Percentiles rank a stretch among this genome's conserved stretches.
phyloP scores from a whole-genome alignment of 2,797 vertebrate species.

The Antennarius maculatus region DNA sequence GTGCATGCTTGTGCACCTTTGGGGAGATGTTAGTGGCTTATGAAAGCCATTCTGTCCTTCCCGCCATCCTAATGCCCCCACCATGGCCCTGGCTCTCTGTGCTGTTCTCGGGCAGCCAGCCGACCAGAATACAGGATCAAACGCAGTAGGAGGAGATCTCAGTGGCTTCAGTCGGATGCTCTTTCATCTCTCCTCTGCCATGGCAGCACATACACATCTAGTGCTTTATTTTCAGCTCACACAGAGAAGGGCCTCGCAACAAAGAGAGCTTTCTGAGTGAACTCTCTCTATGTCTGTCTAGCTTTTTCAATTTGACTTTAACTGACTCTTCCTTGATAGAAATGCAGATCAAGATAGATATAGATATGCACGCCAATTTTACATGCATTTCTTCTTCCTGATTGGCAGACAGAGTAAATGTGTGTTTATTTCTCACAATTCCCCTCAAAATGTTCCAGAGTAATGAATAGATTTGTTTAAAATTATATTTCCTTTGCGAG shows the following conservation, averaged over 20 bases:
- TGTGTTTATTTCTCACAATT: constrained; percentile 36
- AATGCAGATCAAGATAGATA: constrained; percentile 51
- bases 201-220: constrained; percentile 60
- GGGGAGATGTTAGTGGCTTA: constrained; percentile 42
- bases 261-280: constrained; percentile 58
- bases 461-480: constrained; percentile 13
- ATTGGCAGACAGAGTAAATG: constrained; percentile 45
- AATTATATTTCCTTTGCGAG: constrained; percentile 10
- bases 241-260: constrained; percentile 54
- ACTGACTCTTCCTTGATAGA: constrained; percentile 51
- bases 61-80: constrained; percentile 66
- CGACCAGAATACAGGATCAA: constrained; percentile 72
- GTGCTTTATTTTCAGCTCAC: constrained; percentile 62
- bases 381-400: constrained; percentile 27
- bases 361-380: constrained; percentile 40
- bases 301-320: constrained; percentile 50
- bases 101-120: constrained; percentile 50
- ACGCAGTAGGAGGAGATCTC: constrained; percentile 70
- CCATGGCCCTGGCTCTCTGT: constrained; percentile 46
- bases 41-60: constrained; percentile 63
- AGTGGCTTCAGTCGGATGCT: constrained; percentile 67
- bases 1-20: constrained; percentile 22
- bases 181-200: constrained; percentile 73
- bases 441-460: constrained; percentile 21
- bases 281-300: constrained; percentile 37